Conservation (phyloP, 2,888 invertebrate species). For the Ecdyonurus torrentis region DNA sequence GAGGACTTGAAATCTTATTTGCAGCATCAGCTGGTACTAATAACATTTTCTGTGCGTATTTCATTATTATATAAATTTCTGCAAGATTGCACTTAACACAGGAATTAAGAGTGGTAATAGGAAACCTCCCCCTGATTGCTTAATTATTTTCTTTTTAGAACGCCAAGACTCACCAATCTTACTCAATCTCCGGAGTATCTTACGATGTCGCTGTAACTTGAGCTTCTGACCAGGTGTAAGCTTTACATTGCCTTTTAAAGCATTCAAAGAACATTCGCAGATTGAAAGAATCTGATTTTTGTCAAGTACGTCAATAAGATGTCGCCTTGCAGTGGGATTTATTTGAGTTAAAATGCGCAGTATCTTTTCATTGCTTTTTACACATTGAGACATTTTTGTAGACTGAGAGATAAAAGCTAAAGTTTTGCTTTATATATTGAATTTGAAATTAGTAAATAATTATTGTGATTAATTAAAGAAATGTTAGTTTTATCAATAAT, state of each 20-base stretch:
- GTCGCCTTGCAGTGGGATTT: not conserved
- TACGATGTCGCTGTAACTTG: not conserved
- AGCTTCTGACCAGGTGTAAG: not conserved
- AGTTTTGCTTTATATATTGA: not conserved
- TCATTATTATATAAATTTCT: not conserved
- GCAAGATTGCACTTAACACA: not conserved
- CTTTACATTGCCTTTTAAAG: not conserved
- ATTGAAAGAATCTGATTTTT: not conserved
- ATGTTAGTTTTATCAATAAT: not conserved
- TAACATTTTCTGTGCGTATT: slow-evolving; percentile 2
- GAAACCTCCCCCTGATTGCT: not conserved
- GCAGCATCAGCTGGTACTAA: not conserved
- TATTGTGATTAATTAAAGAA: too few relatives aligned
- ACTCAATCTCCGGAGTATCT: not conserved
- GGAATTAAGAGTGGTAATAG: not conserved
- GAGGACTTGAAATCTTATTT: too few relatives aligned
- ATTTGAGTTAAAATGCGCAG: not conserved
- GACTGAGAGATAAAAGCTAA: not conserved
- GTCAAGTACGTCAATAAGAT: not conserved
- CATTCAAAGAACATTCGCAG: not conserved
- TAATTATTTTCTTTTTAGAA: not conserved
- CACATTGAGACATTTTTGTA: not conserved
- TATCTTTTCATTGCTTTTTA: not conserved
- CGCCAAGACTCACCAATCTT: not conserved
- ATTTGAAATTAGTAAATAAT: too few relatives aligned